Evolutionary conservation across 2,113 vertebrate species (phyloP), one percentile per base, ranked within the genome.

Genomic region (Neomonachus schauinslandi): DNA sequence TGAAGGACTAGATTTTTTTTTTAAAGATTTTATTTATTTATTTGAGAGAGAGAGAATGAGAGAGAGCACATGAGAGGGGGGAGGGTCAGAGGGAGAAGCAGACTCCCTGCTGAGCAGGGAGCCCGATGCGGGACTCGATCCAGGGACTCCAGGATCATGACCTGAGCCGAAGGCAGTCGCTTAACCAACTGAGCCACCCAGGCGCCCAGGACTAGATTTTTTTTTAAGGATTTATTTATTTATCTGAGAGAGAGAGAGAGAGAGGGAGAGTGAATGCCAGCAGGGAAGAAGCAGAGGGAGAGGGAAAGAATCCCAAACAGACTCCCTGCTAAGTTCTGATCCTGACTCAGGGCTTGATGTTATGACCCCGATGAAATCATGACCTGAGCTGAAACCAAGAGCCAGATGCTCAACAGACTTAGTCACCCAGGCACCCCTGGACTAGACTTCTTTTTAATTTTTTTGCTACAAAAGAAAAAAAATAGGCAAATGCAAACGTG

Each of bases 391-490:
- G 9, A 69, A 69, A 36, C 67, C 33, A 69, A 69, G 67, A 69
- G 16, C 67, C 28, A 15, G 67, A 36, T 36, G 8, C 18, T 69
- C 67, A 69, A 9, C 18, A 1, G 4, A 36, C 16, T 36, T 69
- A 69, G 33, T 1, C 18, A 69, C 18, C 67, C 18, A 36, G 9
- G 33, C 2, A 8, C 7, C 18, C 67, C 33, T 36, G 67, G n/a
- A 69, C 93, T 7, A 1, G 51, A 72, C 91, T 36, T 69, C 33
- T 77, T 46, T 31, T 31, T 31, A 31, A 46, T 91, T 36, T 51
- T 98, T 91, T 98, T 97, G 89, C 82, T 96, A 36, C 91, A 97
- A 98, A 97, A 90, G 91, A 83, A 95, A 94, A 87, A 72, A 77
- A 46, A n/a, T 14, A 69, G 18, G 16, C 39, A 67, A 79, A 51